A percentile compares a stretch with the other conserved stretches of the same genome.
These are phyloP conservation scores for Chloroclysta siterata DNA, from an alignment of 2,888 invertebrate genomes.

Conservation along the genomic window DNA sequence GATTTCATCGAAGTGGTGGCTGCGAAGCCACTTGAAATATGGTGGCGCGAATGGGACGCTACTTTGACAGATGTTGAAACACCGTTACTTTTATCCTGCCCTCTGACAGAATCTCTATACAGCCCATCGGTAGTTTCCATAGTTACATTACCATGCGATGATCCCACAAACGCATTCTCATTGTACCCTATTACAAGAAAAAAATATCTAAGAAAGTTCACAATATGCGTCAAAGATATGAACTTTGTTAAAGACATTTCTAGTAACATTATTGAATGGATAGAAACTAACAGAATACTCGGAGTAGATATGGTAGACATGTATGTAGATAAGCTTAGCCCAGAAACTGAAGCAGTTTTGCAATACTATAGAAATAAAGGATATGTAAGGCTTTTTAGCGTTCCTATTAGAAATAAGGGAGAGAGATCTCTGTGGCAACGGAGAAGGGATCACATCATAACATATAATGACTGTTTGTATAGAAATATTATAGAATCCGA, in stretches of 20 bases:
- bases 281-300: conserved; percentile 87
- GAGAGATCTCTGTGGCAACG: conserved; percentile 84
- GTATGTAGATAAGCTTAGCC: conserved; percentile 86
- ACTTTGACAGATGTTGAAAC: conserved; percentile 74
- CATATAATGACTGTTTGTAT: conserved; percentile 92
- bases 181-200: conserved; percentile 56
- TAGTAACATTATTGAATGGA: conserved; percentile 87
- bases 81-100: conserved; percentile 87
- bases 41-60: conserved; percentile 87
- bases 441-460: conserved; percentile 89
- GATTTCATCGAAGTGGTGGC: conserved; percentile 82
- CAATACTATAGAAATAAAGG: conserved; percentile 82
- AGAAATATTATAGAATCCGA: conserved; percentile 87
- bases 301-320: conserved; percentile 88
- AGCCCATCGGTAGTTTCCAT: conserved; percentile 77
- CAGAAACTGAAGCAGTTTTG: conserved; percentile 82
- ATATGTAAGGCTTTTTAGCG: conserved; percentile 76
- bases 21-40: conserved; percentile 85
- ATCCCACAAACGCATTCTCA: conserved; percentile 71
- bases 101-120: conserved; percentile 76
- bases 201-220: conserved; percentile 76
- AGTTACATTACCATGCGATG: conserved; percentile 79
- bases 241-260: conserved; percentile 87
- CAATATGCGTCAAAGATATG: conserved; percentile 90
- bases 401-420: conserved; percentile 80